Evolutionary conservation across 2,888 invertebrate species (phyloP), one percentile per base, ranked within the genome.

Genomic region (Himalopsyche anomala): DNA sequence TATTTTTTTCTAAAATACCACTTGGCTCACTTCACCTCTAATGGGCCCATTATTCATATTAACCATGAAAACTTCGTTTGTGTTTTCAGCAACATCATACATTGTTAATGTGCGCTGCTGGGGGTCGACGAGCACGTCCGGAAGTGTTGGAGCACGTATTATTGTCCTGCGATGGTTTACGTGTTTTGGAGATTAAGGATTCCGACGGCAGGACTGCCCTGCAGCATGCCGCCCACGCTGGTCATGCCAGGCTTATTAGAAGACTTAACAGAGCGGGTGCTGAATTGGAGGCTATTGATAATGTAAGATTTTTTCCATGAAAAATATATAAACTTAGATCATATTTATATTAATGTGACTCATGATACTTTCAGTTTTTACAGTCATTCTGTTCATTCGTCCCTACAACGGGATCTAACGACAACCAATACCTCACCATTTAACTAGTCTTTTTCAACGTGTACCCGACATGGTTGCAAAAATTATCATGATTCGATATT

Each of bases 91-190:
- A 96, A 92, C 94, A 95, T 89, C 95, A 95, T 92, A 94, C 95
- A 89, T 91, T 96, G 42, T 92, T 97, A 56, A 96, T 96, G 93
- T 97, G 96, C 91, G 96, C 96, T 9, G 95, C 96, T 83, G 94
- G 95, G 85, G 95, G 96, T 89, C 96, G 96, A 89, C 94, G 95
- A 54, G 91, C 93, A 19, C 93, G 94, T 38, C 92, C 96, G n/a
- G 93, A 94, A 87, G 94, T 95, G 11, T 93, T 95, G 82, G 94
- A 94, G 89, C 95, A 95, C 86, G 93, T 97, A 84, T 93, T 95
- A 83, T 95, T 17, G n/a, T 36, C 51, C 1, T 83, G 62, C 42
- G 15, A 40, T n/a, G 38, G 36, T 69, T 42, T 12, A 5, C 56
- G 80, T 5, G 6, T 54, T 51, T n/a, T 95, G 69, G 94, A 95